These are phyloP conservation scores for Phylloscopus collybita DNA, from an alignment of 2,797 vertebrate genomes.

Conservation along the genomic window DNA sequence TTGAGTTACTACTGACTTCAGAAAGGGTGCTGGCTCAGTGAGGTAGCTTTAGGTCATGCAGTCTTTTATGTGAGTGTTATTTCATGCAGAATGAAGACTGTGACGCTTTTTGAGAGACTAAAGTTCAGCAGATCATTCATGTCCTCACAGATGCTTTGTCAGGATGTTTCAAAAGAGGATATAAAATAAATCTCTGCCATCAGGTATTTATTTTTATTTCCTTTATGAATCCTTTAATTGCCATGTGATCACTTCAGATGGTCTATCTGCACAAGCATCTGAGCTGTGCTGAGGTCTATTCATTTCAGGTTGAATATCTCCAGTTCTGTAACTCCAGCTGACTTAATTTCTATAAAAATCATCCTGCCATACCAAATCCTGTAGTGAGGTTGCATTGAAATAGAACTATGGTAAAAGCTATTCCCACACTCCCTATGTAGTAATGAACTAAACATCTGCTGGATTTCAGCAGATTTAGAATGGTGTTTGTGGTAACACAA, in stretches of 20 bases:
- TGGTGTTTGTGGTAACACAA: background rate
- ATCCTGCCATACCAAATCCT: background rate
- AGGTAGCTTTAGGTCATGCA: background rate
- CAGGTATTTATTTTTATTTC: background rate
- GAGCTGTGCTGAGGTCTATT: background rate
- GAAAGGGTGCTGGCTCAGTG: background rate
- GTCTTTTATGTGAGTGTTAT: background rate
- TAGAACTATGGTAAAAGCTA: background rate
- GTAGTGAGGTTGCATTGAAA: background rate
- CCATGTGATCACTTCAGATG: background rate
- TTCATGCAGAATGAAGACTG: background rate
- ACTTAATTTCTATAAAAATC: constrained; percentile 39
- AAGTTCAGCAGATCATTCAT: background rate
- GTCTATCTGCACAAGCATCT: background rate
- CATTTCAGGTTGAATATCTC: constrained; percentile 7
- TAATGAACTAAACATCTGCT: constrained; percentile 13
- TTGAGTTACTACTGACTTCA: background rate
- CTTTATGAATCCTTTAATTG: background rate
- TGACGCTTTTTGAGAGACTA: background rate
- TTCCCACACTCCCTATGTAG: background rate
- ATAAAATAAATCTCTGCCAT: background rate
- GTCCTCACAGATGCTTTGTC: background rate
- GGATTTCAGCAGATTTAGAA: constrained; percentile 10
- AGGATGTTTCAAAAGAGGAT: background rate
- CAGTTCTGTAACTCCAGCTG: background rate